A percentile compares a stretch with the other conserved stretches of the same genome.
phyloP scores from a whole-genome alignment of 2,113 vertebrate species.

The Naja naja region DNA sequence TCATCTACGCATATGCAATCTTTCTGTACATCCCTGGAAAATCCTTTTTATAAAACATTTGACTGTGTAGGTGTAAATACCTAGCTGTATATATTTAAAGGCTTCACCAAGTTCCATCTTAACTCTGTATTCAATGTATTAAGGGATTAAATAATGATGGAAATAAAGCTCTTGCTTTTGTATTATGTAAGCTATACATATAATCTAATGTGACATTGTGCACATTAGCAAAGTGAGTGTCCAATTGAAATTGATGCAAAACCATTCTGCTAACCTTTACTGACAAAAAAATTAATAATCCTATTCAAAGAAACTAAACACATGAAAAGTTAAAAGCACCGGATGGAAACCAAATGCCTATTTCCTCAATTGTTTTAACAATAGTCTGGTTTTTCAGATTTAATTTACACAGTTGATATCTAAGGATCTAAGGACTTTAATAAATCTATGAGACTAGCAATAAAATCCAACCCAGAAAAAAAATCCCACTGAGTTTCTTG shows the following conservation, averaged over 20 bases:
- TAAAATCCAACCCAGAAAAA: background rate
- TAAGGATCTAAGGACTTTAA: background rate
- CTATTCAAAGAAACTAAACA: conserved; percentile 5
- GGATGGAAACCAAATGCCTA: background rate
- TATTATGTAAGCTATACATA: background rate
- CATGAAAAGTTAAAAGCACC: background rate
- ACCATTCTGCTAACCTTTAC: background rate
- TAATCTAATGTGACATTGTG: background rate
- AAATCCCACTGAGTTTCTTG: background rate
- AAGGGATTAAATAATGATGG: background rate
- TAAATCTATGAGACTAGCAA: background rate
- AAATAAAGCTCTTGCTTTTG: background rate
- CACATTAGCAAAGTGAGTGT: background rate
- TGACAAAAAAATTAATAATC: background rate
- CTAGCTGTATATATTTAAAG: background rate
- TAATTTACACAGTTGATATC: background rate
- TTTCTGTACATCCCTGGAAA: background rate
- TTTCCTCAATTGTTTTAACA: conserved; percentile 2
- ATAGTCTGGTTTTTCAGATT: conserved; percentile 16
- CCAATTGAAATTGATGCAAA: conserved; percentile 20
- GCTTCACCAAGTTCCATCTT: background rate
- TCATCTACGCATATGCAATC: background rate
- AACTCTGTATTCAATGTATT: background rate
- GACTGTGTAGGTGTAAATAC: background rate
- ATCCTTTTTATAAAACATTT: background rate